Evolutionary conservation across 2,888 invertebrate genomes (phyloP).

Genomic region (Lymantria dispar): DNA sequence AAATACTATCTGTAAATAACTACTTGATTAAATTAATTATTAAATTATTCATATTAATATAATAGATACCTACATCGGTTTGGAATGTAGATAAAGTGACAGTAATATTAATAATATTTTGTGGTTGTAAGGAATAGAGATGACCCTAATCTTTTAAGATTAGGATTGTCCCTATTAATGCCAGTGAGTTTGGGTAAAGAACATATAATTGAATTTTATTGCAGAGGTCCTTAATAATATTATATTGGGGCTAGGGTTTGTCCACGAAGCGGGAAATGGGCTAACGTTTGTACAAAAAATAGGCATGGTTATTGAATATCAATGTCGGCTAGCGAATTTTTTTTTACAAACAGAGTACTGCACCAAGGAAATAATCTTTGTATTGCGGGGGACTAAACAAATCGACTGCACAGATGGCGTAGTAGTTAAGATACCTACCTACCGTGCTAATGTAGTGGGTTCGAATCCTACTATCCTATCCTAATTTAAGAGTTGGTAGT

Average conservation of each 20-base stretch:
- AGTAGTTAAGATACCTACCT: no score
- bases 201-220: conserved; percentile 58
- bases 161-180: conserved; percentile 1
- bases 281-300: conserved; percentile 46
- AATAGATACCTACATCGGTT: no score
- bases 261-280: conserved; percentile 35
- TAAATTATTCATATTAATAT: no score
- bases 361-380: no score
- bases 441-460: no score
- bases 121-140: conserved; percentile 37
- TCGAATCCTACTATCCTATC: no score
- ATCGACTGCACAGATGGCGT: no score
- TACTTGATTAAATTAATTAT: no score
- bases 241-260: conserved; percentile 45
- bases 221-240: conserved; percentile 47
- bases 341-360: no score
- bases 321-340: conserved; percentile 53
- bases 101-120: conserved; percentile 39
- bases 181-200: conserved; percentile 39
- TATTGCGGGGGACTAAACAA: no score
- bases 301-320: conserved; percentile 48
- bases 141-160: conserved; percentile 29
- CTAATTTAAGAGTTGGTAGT: no score
- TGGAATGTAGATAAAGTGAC: conserved; percentile 14
- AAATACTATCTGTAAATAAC: no score